Percentiles rank a stretch among this genome's conserved stretches.
phyloP scores from a whole-genome alignment of 2,888 invertebrate genomes.

The Lacanobia oleracea region DNA sequence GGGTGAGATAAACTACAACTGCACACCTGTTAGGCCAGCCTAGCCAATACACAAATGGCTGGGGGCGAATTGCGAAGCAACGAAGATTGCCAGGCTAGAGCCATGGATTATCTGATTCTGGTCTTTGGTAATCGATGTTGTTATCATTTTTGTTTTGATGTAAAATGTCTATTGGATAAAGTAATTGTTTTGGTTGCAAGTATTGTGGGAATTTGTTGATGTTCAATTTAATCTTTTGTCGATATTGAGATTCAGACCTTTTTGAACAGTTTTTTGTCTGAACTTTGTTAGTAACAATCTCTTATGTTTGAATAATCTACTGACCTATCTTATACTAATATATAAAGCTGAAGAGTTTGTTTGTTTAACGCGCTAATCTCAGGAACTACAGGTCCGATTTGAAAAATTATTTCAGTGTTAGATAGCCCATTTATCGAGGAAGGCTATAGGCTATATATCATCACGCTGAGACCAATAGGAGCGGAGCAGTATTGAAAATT shows the following conservation, averaged over 20 bases:
- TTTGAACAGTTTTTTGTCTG: background rate
- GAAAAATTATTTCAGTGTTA: no score
- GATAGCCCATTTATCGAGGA: no score
- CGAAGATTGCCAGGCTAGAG: constrained; percentile 52
- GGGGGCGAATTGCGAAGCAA: constrained; percentile 53
- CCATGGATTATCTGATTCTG: constrained; percentile 50
- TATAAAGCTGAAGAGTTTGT: no score
- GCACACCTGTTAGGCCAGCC: constrained; percentile 55
- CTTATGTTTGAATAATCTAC: background rate
- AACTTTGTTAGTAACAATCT: background rate
- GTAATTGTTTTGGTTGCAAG: constrained; percentile 15
- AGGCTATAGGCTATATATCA: no score
- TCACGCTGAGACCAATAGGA: no score
- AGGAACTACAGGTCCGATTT: no score
- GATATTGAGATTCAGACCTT: constrained; percentile 4
- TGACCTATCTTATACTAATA: no score
- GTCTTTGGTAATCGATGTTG: constrained; percentile 47
- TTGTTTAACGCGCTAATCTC: no score
- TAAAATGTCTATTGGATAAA: constrained; percentile 27
- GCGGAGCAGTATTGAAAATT: no score
- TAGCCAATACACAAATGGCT: constrained; percentile 49
- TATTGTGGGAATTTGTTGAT: constrained; percentile 34
- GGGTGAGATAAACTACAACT: constrained; percentile 54
- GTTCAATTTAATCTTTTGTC: no score
- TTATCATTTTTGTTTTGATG: constrained; percentile 50